Conservation (phyloP, 2,797 vertebrate species). For the Dallia pectoralis region DNA sequence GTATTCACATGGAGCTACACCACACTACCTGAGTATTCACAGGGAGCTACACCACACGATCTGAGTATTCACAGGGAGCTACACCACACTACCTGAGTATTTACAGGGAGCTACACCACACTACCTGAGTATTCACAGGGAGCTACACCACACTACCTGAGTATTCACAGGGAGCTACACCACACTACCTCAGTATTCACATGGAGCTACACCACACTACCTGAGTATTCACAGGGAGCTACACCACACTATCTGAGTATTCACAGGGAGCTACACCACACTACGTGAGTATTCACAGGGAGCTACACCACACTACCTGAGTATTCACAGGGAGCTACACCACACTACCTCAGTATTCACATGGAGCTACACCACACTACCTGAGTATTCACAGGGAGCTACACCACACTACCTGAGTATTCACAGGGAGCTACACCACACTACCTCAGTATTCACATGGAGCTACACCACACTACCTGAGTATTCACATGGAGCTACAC, state of each 20-base stretch:
- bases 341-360: not conserved
- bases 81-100: not conserved
- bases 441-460: not conserved
- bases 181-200: not conserved
- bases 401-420: not conserved
- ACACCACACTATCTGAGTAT: not conserved
- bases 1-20: not conserved
- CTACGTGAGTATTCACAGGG: not conserved
- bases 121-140: not conserved
- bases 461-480: not conserved
- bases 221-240: not conserved
- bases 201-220: not conserved
- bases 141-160: not conserved
- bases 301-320: not conserved
- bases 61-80: not conserved
- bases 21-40: not conserved
- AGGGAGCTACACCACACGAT: not conserved
- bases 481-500: not conserved
- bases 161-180: not conserved
- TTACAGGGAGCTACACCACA: not conserved
- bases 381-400: not conserved
- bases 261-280: not conserved
- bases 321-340: not conserved
- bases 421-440: not conserved
- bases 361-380: not conserved